Conservation (phyloP, 1,140 invertebrate genomes). For the Brachionus rubens region DNA sequence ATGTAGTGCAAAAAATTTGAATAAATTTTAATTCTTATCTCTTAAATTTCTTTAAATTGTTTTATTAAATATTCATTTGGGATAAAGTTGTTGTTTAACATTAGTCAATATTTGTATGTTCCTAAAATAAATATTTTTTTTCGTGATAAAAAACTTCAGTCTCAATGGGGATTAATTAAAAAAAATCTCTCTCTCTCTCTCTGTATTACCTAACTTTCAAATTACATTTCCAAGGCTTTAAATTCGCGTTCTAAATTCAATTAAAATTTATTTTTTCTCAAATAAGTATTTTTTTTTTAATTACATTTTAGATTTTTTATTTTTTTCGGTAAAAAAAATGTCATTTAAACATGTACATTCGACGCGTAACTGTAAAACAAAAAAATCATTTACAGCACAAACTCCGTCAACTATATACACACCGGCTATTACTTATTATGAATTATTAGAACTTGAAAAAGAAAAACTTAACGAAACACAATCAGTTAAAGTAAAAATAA, state of each 20-base stretch:
- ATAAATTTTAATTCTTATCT: too few species aligned
- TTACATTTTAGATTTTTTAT: not conserved
- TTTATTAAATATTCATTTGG: too few species aligned
- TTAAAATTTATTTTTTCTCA: conserved; percentile 7
- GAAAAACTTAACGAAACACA: not conserved
- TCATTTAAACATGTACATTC: not conserved
- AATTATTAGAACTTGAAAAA: conserved; percentile 17
- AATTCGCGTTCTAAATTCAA: conserved; percentile 3
- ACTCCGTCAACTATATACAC: not conserved
- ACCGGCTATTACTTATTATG: conserved; percentile 1
- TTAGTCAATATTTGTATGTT: too few species aligned
- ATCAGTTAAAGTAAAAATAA: conserved; percentile 38
- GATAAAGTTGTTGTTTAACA: too few species aligned
- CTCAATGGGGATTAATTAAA: not conserved
- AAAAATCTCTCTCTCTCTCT: not conserved
- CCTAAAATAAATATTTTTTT: not conserved
- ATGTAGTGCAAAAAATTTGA: too few species aligned
- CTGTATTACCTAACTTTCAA: not conserved
- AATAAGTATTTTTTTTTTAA: conserved; percentile 6
- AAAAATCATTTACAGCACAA: not conserved
- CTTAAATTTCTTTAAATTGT: too few species aligned
- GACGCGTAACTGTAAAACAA: conserved; percentile 19
- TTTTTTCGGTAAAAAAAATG: not conserved
- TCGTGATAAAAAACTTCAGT: conserved; percentile 23
- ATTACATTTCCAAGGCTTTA: conserved; percentile 25